phyloP scores from a whole-genome alignment of 1,140 invertebrate species.

The Contarinia nasturtii region DNA sequence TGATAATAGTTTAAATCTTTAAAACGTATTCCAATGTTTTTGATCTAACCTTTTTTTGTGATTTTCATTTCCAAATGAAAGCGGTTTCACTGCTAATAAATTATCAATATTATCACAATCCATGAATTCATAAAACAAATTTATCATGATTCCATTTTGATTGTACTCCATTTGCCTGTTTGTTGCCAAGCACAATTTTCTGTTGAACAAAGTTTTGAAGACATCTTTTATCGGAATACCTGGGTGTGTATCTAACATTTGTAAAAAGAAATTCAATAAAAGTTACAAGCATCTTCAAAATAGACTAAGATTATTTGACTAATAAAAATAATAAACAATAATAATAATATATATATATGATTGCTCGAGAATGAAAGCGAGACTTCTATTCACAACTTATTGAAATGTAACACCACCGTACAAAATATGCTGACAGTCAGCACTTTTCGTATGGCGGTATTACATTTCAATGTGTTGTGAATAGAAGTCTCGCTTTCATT shows the following conservation, averaged over 20 bases:
- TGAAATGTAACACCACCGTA: too few relatives aligned
- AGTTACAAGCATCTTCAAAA: conserved; percentile 6
- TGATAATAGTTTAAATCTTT: conserved; percentile 10
- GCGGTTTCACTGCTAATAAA: conserved; percentile 4
- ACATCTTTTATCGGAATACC: conserved; percentile 21
- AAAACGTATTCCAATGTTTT: conserved; percentile 11
- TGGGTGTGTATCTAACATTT: conserved; percentile 7
- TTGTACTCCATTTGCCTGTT: conserved; percentile 16
- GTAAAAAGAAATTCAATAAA: neutral
- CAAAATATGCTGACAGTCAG: too few relatives aligned
- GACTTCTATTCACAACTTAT: too few relatives aligned
- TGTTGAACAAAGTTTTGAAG: conserved; percentile 16
- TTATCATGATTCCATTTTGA: conserved; percentile 17
- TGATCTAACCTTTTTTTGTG: conserved; percentile 6
- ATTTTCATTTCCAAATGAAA: conserved; percentile 10
- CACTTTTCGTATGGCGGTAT: too few relatives aligned
- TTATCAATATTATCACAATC: conserved; percentile 12
- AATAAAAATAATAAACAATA: neutral
- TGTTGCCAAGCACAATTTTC: conserved; percentile 13
- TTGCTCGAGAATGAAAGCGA: too few relatives aligned
- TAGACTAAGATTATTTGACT: neutral
- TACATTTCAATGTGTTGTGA: too few relatives aligned
- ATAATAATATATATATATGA: too few relatives aligned
- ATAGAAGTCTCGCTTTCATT: neutral
- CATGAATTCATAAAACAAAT: conserved; percentile 14